Percentiles rank a stretch among this genome's conserved stretches.
phyloP scores from a whole-genome alignment of 2,113 vertebrate genomes.

The Herpetotheres cachinnans region DNA sequence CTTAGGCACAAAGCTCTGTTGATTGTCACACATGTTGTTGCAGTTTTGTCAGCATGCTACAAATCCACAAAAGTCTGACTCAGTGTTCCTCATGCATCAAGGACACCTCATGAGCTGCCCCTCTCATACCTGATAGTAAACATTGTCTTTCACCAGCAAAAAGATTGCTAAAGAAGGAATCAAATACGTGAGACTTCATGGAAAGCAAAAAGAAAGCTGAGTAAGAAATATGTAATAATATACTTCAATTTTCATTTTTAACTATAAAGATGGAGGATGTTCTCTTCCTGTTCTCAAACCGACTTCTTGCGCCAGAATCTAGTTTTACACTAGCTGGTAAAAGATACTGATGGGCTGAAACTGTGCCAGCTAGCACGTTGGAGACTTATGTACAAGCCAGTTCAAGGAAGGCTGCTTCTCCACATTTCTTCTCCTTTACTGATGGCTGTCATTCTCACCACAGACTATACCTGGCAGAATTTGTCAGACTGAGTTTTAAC shows the following conservation, averaged over 20 bases:
- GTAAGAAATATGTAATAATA: neutral
- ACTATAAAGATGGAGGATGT: neutral
- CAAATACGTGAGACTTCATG: neutral
- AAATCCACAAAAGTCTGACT: neutral
- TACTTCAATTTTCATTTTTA: neutral
- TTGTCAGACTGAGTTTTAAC: neutral
- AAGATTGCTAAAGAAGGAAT: neutral
- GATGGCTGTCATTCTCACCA: neutral
- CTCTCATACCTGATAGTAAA: neutral
- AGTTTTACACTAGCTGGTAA: neutral
- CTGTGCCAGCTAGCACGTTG: neutral
- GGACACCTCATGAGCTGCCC: neutral
- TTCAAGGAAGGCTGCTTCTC: neutral
- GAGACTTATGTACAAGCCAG: neutral
- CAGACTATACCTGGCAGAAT: neutral
- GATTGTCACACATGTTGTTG: neutral
- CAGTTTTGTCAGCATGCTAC: neutral
- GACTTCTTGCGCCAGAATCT: neutral
- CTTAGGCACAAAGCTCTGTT: neutral
- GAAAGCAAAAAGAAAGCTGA: neutral
- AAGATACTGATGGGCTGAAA: neutral
- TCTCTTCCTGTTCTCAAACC: neutral
- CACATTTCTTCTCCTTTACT: neutral
- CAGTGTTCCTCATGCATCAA: neutral
- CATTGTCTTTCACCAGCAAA: neutral